These are phyloP conservation scores for Hassar affinis DNA, from an alignment of 2,113 vertebrate species.

Conservation along the genomic window DNA sequence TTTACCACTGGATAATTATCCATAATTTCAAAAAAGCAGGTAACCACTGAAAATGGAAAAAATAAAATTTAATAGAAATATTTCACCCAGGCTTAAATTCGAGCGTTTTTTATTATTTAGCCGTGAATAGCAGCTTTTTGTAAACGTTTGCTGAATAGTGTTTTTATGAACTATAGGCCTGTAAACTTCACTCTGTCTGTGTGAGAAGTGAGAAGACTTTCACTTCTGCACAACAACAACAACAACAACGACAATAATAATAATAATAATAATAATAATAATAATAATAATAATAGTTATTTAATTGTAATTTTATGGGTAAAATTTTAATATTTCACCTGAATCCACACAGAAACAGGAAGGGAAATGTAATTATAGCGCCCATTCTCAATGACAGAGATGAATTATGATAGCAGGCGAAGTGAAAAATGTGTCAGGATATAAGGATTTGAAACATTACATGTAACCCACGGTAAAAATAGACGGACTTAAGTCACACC, in stretches of 20 bases:
- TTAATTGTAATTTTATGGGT: background rate
- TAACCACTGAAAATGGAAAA: background rate
- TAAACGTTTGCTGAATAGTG: too few relatives aligned
- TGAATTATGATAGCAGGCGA: conserved; percentile 61
- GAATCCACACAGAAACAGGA: conserved; percentile 35
- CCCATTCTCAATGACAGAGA: conserved; percentile 64
- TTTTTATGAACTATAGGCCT: background rate
- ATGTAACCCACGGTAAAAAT: conserved; percentile 75
- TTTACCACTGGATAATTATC: conserved; percentile 9
- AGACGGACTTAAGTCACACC: conserved; percentile 68
- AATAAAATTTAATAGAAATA: background rate
- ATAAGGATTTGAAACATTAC: conserved; percentile 66
- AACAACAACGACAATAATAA: background rate
- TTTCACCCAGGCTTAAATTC: background rate
- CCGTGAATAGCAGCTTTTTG: background rate
- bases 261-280: background rate
- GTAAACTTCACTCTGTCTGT: too few relatives aligned
- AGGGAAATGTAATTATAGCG: conserved; percentile 51
- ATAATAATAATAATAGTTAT: background rate
- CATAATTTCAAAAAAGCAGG: conserved; percentile 29
- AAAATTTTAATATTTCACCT: background rate
- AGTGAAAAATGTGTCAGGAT: conserved; percentile 73
- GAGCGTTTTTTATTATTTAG: background rate
- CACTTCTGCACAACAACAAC: background rate
- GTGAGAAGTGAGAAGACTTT: too few relatives aligned